Percentiles rank a stretch among this genome's conserved stretches.
phyloP scores from a whole-genome alignment of 92 coral and sea anemone genomes.

The Micromussa lordhowensis region DNA sequence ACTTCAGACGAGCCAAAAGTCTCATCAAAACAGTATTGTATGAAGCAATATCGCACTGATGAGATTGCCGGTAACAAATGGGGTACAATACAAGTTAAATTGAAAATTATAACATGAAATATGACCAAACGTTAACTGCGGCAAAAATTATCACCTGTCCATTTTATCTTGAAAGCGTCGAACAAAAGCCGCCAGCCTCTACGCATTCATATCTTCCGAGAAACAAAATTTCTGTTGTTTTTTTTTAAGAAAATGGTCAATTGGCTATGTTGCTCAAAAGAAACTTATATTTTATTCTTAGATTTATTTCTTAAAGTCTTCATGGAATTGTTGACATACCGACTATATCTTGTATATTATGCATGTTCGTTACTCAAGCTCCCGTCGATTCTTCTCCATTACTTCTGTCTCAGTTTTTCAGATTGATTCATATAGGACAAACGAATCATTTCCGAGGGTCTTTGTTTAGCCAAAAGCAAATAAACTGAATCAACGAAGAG shows the following conservation, averaged over 20 bases:
- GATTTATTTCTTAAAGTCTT: not conserved
- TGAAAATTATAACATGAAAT: not conserved
- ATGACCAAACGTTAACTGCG: not conserved
- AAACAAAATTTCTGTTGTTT: no score
- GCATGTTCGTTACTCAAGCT: not conserved
- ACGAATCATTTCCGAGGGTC: not conserved
- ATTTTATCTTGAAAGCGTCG: not conserved
- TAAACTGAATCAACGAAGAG: not conserved
- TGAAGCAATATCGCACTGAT: not conserved
- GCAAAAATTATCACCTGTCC: not conserved
- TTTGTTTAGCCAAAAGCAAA: constrained; percentile 12
- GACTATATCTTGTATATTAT: not conserved
- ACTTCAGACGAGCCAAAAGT: not conserved
- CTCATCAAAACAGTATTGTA: not conserved
- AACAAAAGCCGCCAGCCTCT: not conserved
- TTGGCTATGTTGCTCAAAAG: not conserved
- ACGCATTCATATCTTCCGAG: not conserved
- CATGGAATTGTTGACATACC: not conserved
- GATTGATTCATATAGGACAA: not conserved
- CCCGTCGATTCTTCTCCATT: not conserved
- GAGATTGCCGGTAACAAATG: not conserved
- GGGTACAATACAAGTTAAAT: not conserved
- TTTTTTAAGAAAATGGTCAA: not conserved
- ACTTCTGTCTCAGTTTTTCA: not conserved
- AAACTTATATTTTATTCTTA: not conserved